Base-by-base conservation (phyloP, 2,888 invertebrate species). In the Hedya salicella region DNA sequence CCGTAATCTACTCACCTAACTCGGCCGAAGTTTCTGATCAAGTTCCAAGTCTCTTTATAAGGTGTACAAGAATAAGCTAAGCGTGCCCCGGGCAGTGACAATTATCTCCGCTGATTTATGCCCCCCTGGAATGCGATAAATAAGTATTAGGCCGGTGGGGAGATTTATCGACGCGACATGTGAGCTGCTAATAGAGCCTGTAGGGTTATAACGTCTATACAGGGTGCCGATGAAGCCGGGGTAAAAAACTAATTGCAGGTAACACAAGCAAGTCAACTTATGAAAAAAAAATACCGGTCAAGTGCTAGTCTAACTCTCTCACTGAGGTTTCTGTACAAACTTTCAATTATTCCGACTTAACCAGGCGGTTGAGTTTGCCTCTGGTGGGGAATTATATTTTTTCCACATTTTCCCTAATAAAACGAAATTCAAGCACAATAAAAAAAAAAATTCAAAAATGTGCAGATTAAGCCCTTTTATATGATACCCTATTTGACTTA, bases 61-160 rank as follows among this genome's bases (percentile, higher is more conserved):
- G 46, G 44, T 8, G 16, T 56, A 56, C 40, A 21, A 13, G 36
- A 36, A 36, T 36, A 21, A 36, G 30, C 30, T 44, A 44, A 57
- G 57, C 57, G 6, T 57, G 44, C 53, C 48, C 53, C 44, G 44
- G 57, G 57, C 57, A 30, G 57, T 32, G 57, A 57, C 77, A 79
- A 80, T 80, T 80, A 80, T 76, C 76, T 72, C 70, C 64, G 64
- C 73, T 78, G 78, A 79, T 79, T 78, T 80, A 80, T 72, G 69
- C 69, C 64, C 42, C 62, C 65, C 19, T 57, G 73, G 77, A 75
- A 77, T 75, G 79, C 76, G 67, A 78, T 80, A 79, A 78, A 78
- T 80, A 75, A 78, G 73, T 75, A 78, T 77, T 78, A 78, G 72
- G 75, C 67, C 70, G 68, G 71, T n/a, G n/a, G n/a, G n/a, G n/a